A percentile compares a stretch with the other conserved stretches of the same genome.
Conservation (phyloP, 2,113 vertebrate species). For the Periophthalmodon schlosseri region DNA sequence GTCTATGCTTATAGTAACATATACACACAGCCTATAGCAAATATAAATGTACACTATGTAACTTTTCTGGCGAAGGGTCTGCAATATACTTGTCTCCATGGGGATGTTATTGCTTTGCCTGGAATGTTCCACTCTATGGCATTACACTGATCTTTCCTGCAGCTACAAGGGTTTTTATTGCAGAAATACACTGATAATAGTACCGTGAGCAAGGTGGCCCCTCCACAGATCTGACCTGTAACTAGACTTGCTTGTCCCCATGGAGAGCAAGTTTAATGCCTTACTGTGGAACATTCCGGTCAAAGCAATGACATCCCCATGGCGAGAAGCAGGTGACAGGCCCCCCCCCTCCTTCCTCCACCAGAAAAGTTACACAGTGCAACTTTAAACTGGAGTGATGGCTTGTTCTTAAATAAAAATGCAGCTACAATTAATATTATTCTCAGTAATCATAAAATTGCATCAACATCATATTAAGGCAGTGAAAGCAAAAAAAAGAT, state of each 20-base stretch:
- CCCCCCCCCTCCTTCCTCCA: too few relatives aligned
- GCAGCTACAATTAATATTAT: constrained; percentile 79
- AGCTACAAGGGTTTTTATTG: not conserved
- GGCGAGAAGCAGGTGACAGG: not conserved
- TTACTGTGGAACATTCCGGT: too few relatives aligned
- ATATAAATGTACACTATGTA: not conserved
- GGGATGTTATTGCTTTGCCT: too few relatives aligned
- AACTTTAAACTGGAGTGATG: constrained; percentile 77
- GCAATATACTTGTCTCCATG: too few relatives aligned
- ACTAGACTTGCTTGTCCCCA: too few relatives aligned
- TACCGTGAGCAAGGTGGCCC: too few relatives aligned
- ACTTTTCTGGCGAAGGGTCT: too few relatives aligned
- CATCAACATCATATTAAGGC: constrained; percentile 70
- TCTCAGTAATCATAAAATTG: constrained; percentile 55
- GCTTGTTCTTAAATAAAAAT: constrained; percentile 86
- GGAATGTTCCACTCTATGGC: not conserved
- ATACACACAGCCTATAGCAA: constrained; percentile 81
- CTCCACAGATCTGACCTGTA: too few relatives aligned
- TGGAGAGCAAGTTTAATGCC: too few relatives aligned
- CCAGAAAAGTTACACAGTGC: not conserved
- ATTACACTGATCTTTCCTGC: too few relatives aligned
- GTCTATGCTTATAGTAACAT: constrained; percentile 76
- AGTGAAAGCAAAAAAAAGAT: constrained; percentile 58
- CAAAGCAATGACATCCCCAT: not conserved
- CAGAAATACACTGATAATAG: not conserved